phyloP scores from a whole-genome alignment of 2,888 invertebrate genomes.

The Pseudanteris insignis region DNA sequence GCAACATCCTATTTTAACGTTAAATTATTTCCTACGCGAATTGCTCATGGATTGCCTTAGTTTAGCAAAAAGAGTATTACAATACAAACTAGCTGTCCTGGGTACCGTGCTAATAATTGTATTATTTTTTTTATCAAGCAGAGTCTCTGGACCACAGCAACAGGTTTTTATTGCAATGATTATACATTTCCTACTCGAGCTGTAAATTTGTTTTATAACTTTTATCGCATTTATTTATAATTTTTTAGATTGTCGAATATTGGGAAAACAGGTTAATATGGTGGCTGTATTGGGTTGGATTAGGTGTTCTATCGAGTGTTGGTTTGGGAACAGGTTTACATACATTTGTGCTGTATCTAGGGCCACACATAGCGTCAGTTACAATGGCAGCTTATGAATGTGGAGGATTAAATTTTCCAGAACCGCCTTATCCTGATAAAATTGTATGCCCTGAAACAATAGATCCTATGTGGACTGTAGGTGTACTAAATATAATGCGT shows the following conservation, averaged over 20 bases:
- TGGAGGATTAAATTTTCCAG: constrained; percentile 91
- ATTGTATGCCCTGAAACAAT: constrained; percentile 88
- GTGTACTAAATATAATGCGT: constrained; percentile 92
- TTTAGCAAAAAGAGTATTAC: constrained; percentile 58
- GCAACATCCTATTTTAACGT: constrained; percentile 62
- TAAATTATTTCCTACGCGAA: constrained; percentile 63
- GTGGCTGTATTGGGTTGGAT: constrained; percentile 90
- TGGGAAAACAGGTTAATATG: constrained; percentile 70
- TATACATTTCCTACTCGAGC: background rate
- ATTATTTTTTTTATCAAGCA: constrained; percentile 58
- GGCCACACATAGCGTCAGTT: constrained; percentile 98
- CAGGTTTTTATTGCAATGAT: constrained; percentile 49
- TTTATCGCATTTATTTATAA: background rate
- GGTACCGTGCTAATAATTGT: constrained; percentile 55
- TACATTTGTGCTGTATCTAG: constrained; percentile 97
- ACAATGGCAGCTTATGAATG: constrained; percentile 99
- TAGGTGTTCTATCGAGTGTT: constrained; percentile 96
- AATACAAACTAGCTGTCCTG: constrained; percentile 59
- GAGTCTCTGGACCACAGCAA: constrained; percentile 62
- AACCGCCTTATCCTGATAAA: constrained; percentile 98
- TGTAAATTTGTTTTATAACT: too few species aligned
- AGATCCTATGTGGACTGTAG: constrained; percentile 74
- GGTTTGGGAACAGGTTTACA: constrained; percentile 98
- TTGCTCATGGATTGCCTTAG: constrained; percentile 59
- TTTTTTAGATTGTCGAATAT: constrained; percentile 56